Percentiles rank a stretch among this genome's conserved stretches.
These are phyloP conservation scores for Mongoloraphidia duomilia DNA, from an alignment of 2,888 invertebrate genomes.

Conservation along the genomic window DNA sequence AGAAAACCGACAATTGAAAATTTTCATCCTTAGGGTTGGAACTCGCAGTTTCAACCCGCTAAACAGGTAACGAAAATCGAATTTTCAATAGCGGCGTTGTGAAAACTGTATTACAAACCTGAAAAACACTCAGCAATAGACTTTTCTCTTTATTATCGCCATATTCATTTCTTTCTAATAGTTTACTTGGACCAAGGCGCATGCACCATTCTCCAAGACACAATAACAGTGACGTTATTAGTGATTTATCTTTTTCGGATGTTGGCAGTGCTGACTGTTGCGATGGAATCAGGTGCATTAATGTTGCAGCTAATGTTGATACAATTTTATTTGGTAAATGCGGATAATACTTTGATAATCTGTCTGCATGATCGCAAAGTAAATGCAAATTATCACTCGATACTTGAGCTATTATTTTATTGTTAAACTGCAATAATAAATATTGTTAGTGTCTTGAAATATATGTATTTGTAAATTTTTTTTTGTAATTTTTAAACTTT, in stretches of 20 bases:
- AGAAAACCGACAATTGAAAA: no score
- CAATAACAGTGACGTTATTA: constrained; percentile 68
- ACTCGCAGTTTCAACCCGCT: no score
- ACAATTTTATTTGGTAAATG: constrained; percentile 43
- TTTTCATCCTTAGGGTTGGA: no score
- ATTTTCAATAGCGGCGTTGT: no score
- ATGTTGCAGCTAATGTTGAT: constrained; percentile 36
- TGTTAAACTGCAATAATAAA: constrained; percentile 49
- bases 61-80: no score
- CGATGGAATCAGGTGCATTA: constrained; percentile 32
- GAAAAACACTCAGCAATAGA: constrained; percentile 54
- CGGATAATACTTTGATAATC: constrained; percentile 56
- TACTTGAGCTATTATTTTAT: constrained; percentile 67
- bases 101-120: constrained; percentile 32
- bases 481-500: constrained; percentile 8
- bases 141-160: constrained; percentile 34
- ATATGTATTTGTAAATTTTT: not conserved
- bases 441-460: not conserved
- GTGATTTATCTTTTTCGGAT: constrained; percentile 49
- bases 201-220: constrained; percentile 92
- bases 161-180: constrained; percentile 37
- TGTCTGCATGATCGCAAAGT: constrained; percentile 63
- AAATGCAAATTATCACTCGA: constrained; percentile 68
- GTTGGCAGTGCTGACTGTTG: constrained; percentile 16
- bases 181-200: constrained; percentile 53